Percentiles rank a stretch among this genome's conserved stretches.
Conservation (phyloP, 2,888 invertebrate genomes). For the Dynastes hyllus region DNA sequence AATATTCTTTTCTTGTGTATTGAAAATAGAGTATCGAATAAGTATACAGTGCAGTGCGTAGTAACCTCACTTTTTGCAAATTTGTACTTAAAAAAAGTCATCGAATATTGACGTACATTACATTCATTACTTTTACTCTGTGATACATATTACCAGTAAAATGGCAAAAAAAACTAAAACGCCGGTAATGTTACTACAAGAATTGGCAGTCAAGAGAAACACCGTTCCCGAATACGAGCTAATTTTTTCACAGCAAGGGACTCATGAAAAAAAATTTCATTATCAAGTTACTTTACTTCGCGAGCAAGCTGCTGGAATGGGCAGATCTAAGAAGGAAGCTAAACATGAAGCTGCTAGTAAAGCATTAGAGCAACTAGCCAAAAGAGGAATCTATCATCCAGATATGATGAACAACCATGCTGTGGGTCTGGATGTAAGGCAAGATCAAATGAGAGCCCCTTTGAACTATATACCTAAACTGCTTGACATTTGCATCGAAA, state of each 20-base stretch:
- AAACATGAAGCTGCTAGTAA: slow-evolving; percentile 76
- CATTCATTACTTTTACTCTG: too few relatives aligned
- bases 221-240: slow-evolving; percentile 74
- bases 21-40: too few relatives aligned
- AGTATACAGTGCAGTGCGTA: too few relatives aligned
- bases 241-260: slow-evolving; percentile 62
- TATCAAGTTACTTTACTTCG: slow-evolving; percentile 69
- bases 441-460: slow-evolving; percentile 53
- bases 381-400: slow-evolving; percentile 66
- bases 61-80: too few relatives aligned
- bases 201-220: slow-evolving; percentile 76
- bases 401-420: slow-evolving; percentile 59
- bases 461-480: slow-evolving; percentile 61
- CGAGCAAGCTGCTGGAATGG: slow-evolving; percentile 64
- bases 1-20: too few relatives aligned
- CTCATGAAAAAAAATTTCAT: slow-evolving; percentile 72
- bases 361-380: slow-evolving; percentile 70
- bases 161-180: slow-evolving; percentile 73
- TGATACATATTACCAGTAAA: not conserved
- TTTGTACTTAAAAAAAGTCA: too few relatives aligned
- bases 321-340: slow-evolving; percentile 75
- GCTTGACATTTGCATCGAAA: slow-evolving; percentile 70
- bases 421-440: slow-evolving; percentile 55
- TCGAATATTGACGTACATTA: too few relatives aligned
- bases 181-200: slow-evolving; percentile 79